Base-by-base conservation (phyloP, 2,888 invertebrate species). In the Apoda limacodes region DNA sequence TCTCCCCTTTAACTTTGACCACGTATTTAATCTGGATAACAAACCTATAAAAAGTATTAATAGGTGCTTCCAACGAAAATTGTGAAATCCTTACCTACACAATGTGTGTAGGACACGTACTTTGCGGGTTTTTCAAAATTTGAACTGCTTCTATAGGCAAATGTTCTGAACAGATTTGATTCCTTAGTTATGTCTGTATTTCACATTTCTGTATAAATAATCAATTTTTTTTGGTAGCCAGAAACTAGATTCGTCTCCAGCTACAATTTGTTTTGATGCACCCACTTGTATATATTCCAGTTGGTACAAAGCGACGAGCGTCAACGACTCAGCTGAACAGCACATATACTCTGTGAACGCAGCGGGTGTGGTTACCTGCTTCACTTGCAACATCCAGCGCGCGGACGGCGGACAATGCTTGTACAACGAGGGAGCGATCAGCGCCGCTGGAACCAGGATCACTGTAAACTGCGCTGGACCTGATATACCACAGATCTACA, bases 391-490 rank as follows among this genome's bases (percentile, higher is more conserved):
- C 21, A 61, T 86, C 25, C 65, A 62, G 13, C 76, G 83, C n/a
- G 71, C 74, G 2, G 75, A 81, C 25, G 70, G 81, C 1, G 68
- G 63, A 6, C 56, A 65, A 10, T 92, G 92, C 54, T 69, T 85
- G n/a, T 88, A 86, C 63, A 89, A 89, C 51, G 78, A 81, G 4
- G 92, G 87, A 0, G 81, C 82, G 17, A 84, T 93, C 54, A 93
- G 91, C 60, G 61, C 63, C 6, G 84, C 84, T 33, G 85, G 84
- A 12, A 83, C 85, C 9, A 84, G 87, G 56, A 87, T 92, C 46
- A 83, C 88, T 6, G 74, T 95, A 38, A 88, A 85, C 37, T 95
- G 97, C 48, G 83, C 86, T 25, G 98, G 97, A 1, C 96, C 96
- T 1, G 87, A 85, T 31, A 83, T 95, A 13, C 96, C 97, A 0